Evolutionary conservation across 2,113 vertebrate species (phyloP).

Genomic region (Redunca redunca): DNA sequence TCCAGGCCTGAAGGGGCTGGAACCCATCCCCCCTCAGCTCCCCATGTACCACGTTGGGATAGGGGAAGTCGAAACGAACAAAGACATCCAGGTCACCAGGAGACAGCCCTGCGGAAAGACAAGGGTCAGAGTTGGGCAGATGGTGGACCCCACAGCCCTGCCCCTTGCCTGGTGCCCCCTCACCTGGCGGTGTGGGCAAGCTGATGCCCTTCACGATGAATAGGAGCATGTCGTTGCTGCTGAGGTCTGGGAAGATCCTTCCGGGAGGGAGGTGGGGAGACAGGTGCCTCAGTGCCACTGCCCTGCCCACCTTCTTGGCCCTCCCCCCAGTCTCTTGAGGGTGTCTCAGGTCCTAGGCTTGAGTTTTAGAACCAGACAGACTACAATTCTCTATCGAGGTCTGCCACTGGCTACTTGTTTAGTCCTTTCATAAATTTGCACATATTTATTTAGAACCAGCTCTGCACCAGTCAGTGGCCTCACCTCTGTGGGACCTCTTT

Average conservation of each 20-base stretch:
- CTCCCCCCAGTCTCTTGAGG: neutral
- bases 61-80: conserved; percentile 93
- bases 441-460: neutral
- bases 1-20: neutral
- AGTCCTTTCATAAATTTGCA: neutral
- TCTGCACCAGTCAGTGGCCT: neutral
- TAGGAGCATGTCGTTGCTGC: conserved; percentile 86
- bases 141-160: rapidly evolving
- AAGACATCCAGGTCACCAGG: conserved; percentile 88
- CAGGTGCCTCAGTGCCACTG: neutral
- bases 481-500: neutral
- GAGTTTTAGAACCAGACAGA: neutral
- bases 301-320: neutral
- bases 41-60: conserved; percentile 86
- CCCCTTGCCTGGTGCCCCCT: neutral
- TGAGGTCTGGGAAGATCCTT: conserved; percentile 86
- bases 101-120: conserved; percentile 80
- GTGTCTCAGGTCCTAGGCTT: neutral
- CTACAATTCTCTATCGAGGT: neutral
- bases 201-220: conserved; percentile 85
- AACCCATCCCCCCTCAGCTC: neutral
- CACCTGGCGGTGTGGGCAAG: conserved; percentile 89
- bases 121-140: neutral
- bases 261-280: neutral
- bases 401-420: neutral